Base-by-base conservation (phyloP, 2,888 invertebrate genomes). In the Ormyrus rosae region DNA sequence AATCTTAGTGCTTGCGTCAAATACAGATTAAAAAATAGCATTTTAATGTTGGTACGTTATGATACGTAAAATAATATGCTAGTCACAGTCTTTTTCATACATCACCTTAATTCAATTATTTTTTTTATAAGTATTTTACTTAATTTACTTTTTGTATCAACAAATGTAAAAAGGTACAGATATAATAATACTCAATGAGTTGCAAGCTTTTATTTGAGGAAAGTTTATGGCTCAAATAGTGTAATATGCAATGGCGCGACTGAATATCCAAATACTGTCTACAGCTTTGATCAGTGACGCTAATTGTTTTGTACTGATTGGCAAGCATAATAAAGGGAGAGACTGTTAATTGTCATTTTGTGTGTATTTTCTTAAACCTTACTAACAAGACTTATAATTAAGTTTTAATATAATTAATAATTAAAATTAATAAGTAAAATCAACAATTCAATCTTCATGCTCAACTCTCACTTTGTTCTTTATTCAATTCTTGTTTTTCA, bases 221-320 rank as follows among this genome's bases (percentile, higher is more conserved):
- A 71, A 53, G 53, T 73, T 76, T 13, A 69, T 69, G 48, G 19
- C 61, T 74, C 45, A 77, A 79, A 58, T 64, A 69, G 10, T 65
- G 13, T 74, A 64, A 45, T n/a, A 48, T 9, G 61, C 10, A 64
- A 71, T 73, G 53, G 11, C 19, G 53, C 34, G 64, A 63, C 79
- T 46, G 61, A 68, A 56, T 61, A 11, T 68, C n/a, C 11, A 55
- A 75, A 81, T 60, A 64, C 51, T 71, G 63, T 67, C 55, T 34
- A 73, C 5, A 68, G 13, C 50, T 81, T 61, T 69, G 53, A 69
- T 73, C 46, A 74, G 61, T 50, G 48, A n/a, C 60, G 45, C 46
- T 78, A 60, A 63, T 70, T 74, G 69, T 80, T 82, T 82, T 82
- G 78, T 82, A 80, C 61, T 67, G 71, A 78, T 74, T 78, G 78